Evolutionary conservation across 2,888 invertebrate species (phyloP).

Genomic region (Phaedon cochleariae): DNA sequence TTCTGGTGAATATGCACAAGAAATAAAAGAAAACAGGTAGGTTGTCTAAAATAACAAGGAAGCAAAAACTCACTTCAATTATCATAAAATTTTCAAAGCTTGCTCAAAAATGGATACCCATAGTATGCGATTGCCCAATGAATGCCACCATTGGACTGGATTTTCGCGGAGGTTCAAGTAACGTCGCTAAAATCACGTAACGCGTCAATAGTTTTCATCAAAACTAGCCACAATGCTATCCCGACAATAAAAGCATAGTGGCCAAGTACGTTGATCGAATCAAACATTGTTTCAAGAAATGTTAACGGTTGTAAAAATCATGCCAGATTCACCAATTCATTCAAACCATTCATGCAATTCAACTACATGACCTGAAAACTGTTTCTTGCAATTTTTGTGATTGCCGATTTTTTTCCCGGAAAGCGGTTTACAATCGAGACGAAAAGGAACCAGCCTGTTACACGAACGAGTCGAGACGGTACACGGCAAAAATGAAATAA

Average conservation of each 20-base stretch:
- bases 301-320: slow-evolving; percentile 22
- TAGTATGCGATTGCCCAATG: slow-evolving; percentile 24
- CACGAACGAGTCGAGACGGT: too few relatives aligned
- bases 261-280: slow-evolving; percentile 39
- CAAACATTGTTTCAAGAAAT: slow-evolving; percentile 14
- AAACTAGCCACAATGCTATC: slow-evolving; percentile 47
- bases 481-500: slow-evolving; percentile 17
- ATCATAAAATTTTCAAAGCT: slow-evolving; percentile 28
- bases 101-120: slow-evolving; percentile 32
- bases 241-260: slow-evolving; percentile 46
- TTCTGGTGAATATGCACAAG: neutral
- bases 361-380: slow-evolving; percentile 14
- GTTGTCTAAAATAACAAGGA: slow-evolving; percentile 3
- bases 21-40: neutral
- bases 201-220: slow-evolving; percentile 50
- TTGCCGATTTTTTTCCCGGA: too few relatives aligned
- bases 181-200: slow-evolving; percentile 54
- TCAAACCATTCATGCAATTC: slow-evolving; percentile 16
- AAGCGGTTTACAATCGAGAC: too few relatives aligned
- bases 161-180: slow-evolving; percentile 37
- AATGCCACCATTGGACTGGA: slow-evolving; percentile 22
- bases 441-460: too few relatives aligned
- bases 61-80: slow-evolving; percentile 33
- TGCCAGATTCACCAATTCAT: slow-evolving; percentile 33
- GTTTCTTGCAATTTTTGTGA: too few relatives aligned